Evolutionary conservation across 2,888 invertebrate species (phyloP), one percentile per base, ranked within the genome.

Genomic region (Cephus runcator): DNA sequence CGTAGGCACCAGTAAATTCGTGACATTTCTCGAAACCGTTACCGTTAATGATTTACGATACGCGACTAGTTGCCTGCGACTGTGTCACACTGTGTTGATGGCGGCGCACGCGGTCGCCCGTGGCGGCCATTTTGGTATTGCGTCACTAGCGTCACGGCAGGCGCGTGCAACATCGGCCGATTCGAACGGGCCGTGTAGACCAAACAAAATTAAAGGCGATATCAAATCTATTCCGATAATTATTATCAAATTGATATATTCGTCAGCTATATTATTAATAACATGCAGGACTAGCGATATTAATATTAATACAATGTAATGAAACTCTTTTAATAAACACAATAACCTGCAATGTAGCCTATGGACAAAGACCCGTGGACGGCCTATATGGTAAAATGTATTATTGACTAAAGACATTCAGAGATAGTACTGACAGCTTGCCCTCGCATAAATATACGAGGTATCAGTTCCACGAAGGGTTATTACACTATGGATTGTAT

Each of bases 121-220:
- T 73, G 36, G 75, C 76, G 69, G 73, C 79, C 79, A 81, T 79
- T 56, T 75, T 75, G 76, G 34, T 77, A 73, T 79, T 77, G 71
- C 80, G 79, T 80, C 79, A 80, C 30, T 56, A 15, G 23, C 40
- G 40, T 23, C 40, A 56, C 40, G 23, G 40, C 40, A 56, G 23
- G 6, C 40, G 40, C 40, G 23, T 56, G 40, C 6, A 23, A 9
- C 40, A 23, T 56, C 40, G 2, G 23, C 40, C 40, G 9, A 56
- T 56, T 56, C 40, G 40, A 56, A 23, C 4, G 6, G 23, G 6
- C 23, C 40, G 40, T 9, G 40, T 15, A 56, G 40, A 56, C 40
- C 40, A 56, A 56, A 56, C 40, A 56, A 23, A 23, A 23, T 6
- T 56, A 23, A 56, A 23, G 23, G 9, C 40, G 40, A 56, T 56